Base-by-base conservation (phyloP, 2,888 invertebrate species). In the Orthosia cruda region DNA sequence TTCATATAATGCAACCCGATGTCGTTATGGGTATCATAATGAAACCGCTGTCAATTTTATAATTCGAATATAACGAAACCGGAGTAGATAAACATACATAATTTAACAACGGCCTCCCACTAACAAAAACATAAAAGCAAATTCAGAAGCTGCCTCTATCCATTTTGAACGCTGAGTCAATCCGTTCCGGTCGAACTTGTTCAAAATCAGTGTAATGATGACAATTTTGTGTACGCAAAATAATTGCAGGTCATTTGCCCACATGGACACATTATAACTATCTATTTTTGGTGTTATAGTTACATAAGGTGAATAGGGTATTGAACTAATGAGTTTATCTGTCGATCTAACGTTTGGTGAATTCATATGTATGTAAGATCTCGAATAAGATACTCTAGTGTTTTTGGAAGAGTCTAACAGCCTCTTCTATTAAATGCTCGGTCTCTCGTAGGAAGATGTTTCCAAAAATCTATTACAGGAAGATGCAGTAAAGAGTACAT, bases 161-260 rank as follows among this genome's bases (percentile, higher is more conserved):
- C 57, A 72, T 72, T 54, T 76, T 18, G 11, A 49, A 40, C 49
- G 18, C 26, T 12, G 57, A 65, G 9, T 50, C 57, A 58, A 47
- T 73, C 20, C 45, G 75, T 80, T 81, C 62, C 81, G 65, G 62
- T 68, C 16, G 20, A 68, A 70, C 3, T 26, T 77, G 40, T n/a
- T 20, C 73, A 62, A 81, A 81, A 77, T 74, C 58, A 62, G 72
- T 58, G 13, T 79, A 67, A 80, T 55, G 45, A 69, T 63, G 12
- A 63, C 68, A 32, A 50, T 77, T 68, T 57, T 81, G 77, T 62
- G 65, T 81, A 26, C 62, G 81, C 45, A 55, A 50, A 61, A 77
- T 77, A 77, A 80, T 77, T 69, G 26, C 68, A 50, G 80, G 62
- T 72, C 77, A 63, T 80, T 66, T 65, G 62, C 65, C 68, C 32